Base-by-base conservation (phyloP, 2,797 vertebrate genomes). In the Sphenodon punctatus region DNA sequence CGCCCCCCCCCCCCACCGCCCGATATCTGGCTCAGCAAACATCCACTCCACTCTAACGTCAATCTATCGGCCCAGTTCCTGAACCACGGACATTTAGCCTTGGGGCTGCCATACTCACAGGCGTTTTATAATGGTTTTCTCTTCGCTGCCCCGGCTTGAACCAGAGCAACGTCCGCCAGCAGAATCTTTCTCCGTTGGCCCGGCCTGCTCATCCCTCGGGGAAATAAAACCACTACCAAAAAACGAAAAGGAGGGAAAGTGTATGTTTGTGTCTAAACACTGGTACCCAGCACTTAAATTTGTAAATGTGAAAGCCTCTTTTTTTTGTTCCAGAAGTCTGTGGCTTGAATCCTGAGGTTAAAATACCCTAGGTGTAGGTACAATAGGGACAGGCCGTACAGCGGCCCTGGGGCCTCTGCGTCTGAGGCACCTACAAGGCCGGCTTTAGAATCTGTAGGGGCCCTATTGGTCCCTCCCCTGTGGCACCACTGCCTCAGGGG, bases 61-160 rank as follows among this genome's bases (percentile, higher is more conserved):
- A 58, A 10, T 10, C 14, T n/a, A 58, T 30, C 25, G 19, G 3
- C 45, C 23, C n/a, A n/a, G n/a, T n/a, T n/a, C n/a, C n/a, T n/a
- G n/a, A n/a, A n/a, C n/a, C n/a, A n/a, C 6, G n/a, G 4, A 15
- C 10, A 14, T 59, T 38, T 49, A 25, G 15, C 12, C 13, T 15
- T 38, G 6, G 15, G 61, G 56, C 30, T 13, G 38, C 22, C 41
- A 16, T 46, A 97, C 98, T 97, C 88, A 99, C 98, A 99, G 94
- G 87, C 97, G 95, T 85, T 93, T 91, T 90, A 99, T 97, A 64
- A 97, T 96, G 4, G 96, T 97, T 89, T 95, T 98, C 84, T 98
- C 96, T 60, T 95, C 90, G 0, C 85, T 95, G 48, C 66, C 59
- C 23, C 82, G 94, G 19, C 86, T 60, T 58, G 77, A 91, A 27